phyloP scores from a whole-genome alignment of 2,797 vertebrate genomes.

The Enoplosus armatus region DNA sequence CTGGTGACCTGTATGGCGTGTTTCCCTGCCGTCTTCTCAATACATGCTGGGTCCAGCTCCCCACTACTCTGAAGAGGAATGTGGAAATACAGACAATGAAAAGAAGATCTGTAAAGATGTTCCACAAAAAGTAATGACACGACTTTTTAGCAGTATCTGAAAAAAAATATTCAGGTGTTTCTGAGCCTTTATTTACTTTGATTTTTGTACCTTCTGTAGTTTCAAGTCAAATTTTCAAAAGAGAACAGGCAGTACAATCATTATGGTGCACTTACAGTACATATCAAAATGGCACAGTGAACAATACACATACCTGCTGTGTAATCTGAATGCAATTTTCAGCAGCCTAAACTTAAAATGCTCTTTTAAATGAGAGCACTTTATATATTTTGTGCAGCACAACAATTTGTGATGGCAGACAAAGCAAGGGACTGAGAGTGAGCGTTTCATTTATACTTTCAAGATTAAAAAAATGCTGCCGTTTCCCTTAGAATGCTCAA shows the following conservation, averaged over 20 bases:
- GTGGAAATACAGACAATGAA: conserved; percentile 12
- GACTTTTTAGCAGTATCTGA: not conserved
- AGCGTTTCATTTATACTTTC: conserved; percentile 26
- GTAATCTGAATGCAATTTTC: conserved; percentile 78
- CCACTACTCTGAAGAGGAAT: not conserved
- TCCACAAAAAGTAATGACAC: not conserved
- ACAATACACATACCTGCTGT: conserved; percentile 67
- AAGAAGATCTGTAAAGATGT: conserved; percentile 4
- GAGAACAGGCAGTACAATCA: conserved; percentile 53
- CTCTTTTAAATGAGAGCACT: conserved; percentile 37
- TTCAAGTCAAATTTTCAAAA: conserved; percentile 58
- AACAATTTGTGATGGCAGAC: conserved; percentile 32
- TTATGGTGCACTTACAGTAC: conserved; percentile 36
- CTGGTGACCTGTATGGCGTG: not conserved
- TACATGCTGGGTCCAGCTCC: conserved; percentile 8
- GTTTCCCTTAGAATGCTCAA: conserved; percentile 23
- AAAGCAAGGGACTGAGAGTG: conserved; percentile 19
- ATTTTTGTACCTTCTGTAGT: conserved; percentile 16
- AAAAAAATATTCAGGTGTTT: conserved; percentile 1
- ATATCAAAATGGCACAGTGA: conserved; percentile 44
- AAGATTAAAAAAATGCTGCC: conserved; percentile 12
- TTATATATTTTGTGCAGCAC: conserved; percentile 42
- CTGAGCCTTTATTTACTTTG: conserved; percentile 12
- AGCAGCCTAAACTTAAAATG: conserved; percentile 40
- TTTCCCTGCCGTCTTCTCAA: not conserved